Percentiles rank a stretch among this genome's conserved stretches.
phyloP scores from a whole-genome alignment of 2,888 invertebrate species.

The Isotomurus palustris region DNA sequence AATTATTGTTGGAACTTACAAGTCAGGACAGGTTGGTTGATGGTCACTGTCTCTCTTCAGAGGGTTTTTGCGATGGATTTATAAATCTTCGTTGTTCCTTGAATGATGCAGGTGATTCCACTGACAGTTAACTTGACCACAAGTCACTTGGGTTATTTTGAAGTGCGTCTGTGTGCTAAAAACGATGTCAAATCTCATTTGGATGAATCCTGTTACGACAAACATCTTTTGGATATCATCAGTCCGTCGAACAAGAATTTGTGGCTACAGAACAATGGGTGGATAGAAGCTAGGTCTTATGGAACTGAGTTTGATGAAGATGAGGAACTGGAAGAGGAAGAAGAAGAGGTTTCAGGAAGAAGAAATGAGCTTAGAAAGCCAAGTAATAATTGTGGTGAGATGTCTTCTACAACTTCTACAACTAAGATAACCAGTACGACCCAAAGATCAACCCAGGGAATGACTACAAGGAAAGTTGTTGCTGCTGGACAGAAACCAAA shows the following conservation, averaged over 20 bases:
- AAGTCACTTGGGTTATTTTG: conserved; percentile 48
- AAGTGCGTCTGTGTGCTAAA: conserved; percentile 23
- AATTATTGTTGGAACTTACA: conserved; percentile 74
- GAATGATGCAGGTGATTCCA: conserved; percentile 22
- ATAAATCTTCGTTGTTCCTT: neutral
- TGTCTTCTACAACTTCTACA: no score
- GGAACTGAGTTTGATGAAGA: no score
- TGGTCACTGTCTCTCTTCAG: neutral
- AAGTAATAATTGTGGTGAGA: no score
- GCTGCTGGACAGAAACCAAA: conserved; percentile 6
- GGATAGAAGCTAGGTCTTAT: no score
- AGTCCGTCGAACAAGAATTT: neutral
- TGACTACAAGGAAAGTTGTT: neutral
- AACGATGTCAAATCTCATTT: conserved; percentile 10
- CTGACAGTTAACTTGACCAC: conserved; percentile 50
- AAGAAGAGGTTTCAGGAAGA: no score
- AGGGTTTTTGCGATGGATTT: no score
- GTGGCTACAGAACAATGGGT: no score
- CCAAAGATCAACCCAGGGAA: neutral
- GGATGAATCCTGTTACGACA: conserved; percentile 22
- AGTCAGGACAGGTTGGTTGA: conserved; percentile 66
- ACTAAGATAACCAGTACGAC: no score
- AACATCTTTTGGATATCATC: conserved; percentile 19
- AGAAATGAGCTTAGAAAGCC: no score
- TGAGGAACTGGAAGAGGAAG: no score